A percentile compares a stretch with the other conserved stretches of the same genome.
These are phyloP conservation scores for Scartelaos histophorus DNA, from an alignment of 2,113 vertebrate genomes.

Conservation along the genomic window DNA sequence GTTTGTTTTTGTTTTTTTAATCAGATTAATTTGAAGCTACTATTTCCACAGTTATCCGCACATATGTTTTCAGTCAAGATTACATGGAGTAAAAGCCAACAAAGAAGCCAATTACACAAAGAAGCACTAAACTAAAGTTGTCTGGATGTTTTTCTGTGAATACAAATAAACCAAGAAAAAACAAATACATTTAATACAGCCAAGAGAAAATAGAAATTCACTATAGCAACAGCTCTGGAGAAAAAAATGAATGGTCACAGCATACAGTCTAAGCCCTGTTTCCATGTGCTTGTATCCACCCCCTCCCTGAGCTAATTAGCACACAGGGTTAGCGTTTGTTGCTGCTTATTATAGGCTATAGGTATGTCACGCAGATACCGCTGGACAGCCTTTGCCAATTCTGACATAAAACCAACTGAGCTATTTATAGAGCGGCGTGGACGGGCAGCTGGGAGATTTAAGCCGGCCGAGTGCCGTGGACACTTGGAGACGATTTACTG, in stretches of 20 bases:
- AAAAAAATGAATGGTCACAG: background rate
- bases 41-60: too few species aligned
- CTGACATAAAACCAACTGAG: constrained; percentile 48
- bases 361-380: constrained; percentile 23
- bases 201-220: background rate
- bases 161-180: background rate
- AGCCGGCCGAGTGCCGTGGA: constrained; percentile 24
- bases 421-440: constrained; percentile 69
- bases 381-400: constrained; percentile 34
- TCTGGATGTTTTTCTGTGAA: too few species aligned
- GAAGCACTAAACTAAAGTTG: too few species aligned
- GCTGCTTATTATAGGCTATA: constrained; percentile 25
- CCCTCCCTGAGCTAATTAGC: constrained; percentile 27
- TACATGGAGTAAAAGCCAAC: too few species aligned
- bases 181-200: background rate
- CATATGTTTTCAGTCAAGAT: too few species aligned
- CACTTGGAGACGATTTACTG: constrained; percentile 45
- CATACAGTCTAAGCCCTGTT: constrained; percentile 1
- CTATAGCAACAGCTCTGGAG: background rate
- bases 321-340: constrained; percentile 15
- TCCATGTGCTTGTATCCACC: constrained; percentile 10
- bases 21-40: too few species aligned
- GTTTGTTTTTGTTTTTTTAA: too few species aligned
- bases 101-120: too few species aligned
- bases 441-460: constrained; percentile 59